Evolutionary conservation across 1,140 invertebrate species (phyloP).

Genomic region (Lepidurus packardi): DNA sequence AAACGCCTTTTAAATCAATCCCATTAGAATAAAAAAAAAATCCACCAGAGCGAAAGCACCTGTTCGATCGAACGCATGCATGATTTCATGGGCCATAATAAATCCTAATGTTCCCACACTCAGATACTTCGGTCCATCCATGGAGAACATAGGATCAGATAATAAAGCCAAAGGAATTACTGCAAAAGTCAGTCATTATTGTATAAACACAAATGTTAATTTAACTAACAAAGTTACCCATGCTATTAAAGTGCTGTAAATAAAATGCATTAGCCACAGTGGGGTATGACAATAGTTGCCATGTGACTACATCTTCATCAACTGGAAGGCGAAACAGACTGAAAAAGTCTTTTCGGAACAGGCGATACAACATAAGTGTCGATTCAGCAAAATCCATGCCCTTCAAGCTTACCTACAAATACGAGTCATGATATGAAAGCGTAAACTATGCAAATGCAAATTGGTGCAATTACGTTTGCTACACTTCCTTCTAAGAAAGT

Average conservation of each 20-base stretch:
- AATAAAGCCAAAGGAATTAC: conserved; percentile 60
- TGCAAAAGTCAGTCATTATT: conserved; percentile 36
- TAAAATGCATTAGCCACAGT: conserved; percentile 56
- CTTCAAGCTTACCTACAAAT: conserved; percentile 24
- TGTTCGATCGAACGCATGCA: conserved; percentile 51
- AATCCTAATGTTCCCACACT: conserved; percentile 49
- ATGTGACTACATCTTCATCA: conserved; percentile 31
- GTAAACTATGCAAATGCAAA: not conserved
- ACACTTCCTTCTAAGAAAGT: conserved; percentile 40
- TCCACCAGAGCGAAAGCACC: conserved; percentile 36
- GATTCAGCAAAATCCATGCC: conserved; percentile 28
- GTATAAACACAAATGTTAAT: conserved; percentile 34
- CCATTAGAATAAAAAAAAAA: conserved; percentile 15
- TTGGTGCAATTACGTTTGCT: not conserved
- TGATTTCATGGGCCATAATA: conserved; percentile 51
- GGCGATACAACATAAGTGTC: conserved; percentile 26
- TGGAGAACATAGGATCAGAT: conserved; percentile 54
- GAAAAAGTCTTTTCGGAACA: conserved; percentile 33
- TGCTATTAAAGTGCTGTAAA: conserved; percentile 56
- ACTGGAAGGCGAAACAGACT: conserved; percentile 25
- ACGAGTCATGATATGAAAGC: not conserved
- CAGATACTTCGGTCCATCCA: conserved; percentile 48
- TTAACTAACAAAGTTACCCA: conserved; percentile 49
- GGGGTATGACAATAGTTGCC: conserved; percentile 44
- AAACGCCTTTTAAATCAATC: conserved; percentile 44